phyloP scores from a whole-genome alignment of 1,140 invertebrate genomes.

The Mamestra configurata region DNA sequence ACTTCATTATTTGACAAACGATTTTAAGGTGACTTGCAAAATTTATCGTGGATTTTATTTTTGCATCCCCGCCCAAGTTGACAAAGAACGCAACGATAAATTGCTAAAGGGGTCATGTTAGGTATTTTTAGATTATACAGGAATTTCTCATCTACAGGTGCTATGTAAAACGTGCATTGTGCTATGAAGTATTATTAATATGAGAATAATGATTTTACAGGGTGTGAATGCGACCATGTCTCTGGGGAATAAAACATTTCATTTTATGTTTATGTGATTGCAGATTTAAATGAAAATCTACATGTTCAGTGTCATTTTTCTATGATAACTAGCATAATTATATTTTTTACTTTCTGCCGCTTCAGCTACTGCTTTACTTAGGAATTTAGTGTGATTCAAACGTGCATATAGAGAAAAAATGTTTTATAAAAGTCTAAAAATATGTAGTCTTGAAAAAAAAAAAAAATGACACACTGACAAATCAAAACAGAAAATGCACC shows the following conservation, averaged over 20 bases:
- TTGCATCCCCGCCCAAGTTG: conserved; percentile 70
- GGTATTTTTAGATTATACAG: conserved; percentile 76
- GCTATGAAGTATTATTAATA: conserved; percentile 32
- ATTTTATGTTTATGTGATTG: no score
- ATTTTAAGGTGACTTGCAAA: conserved; percentile 76
- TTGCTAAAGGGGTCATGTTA: conserved; percentile 70
- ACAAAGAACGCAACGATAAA: conserved; percentile 77
- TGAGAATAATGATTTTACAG: conserved; percentile 21
- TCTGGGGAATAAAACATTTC: no score
- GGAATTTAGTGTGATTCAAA: no score
- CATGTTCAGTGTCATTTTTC: background rate
- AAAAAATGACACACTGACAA: background rate
- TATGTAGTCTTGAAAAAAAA: no score
- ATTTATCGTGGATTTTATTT: conserved; percentile 76
- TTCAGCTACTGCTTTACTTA: no score
- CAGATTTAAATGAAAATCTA: background rate
- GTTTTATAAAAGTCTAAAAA: no score
- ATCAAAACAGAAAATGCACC: background rate
- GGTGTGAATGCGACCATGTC: background rate
- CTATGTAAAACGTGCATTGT: conserved; percentile 10
- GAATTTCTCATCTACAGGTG: conserved; percentile 68
- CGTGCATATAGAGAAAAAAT: no score
- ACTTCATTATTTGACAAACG: conserved; percentile 74
- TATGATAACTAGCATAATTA: no score
- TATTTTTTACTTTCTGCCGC: no score